Conservation (phyloP, 2,113 vertebrate species). For the Zosterops japonicus region DNA sequence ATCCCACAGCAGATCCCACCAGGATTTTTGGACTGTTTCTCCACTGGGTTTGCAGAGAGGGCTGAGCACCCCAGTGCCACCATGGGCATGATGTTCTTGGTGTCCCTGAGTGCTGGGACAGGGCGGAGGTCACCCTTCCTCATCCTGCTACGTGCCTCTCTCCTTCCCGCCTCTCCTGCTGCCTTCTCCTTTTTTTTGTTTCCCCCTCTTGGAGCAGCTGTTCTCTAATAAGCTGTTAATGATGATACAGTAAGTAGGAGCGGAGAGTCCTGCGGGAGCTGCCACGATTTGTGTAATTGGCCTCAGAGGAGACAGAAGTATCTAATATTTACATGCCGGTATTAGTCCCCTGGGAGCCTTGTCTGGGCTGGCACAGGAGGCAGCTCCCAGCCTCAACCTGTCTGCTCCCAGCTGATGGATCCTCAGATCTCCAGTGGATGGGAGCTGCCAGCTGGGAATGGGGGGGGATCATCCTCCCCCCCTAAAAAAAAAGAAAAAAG, state of each 20-base stretch:
- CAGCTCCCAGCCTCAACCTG: constrained; percentile 1
- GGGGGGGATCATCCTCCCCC: no score
- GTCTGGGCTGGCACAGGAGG: constrained; percentile 56
- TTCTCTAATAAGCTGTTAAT: constrained; percentile 82
- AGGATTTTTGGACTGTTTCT: rapidly evolving
- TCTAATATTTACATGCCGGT: constrained; percentile 79
- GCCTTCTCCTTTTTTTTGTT: background rate
- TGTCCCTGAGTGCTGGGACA: background rate
- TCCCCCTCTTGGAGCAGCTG: constrained; percentile 63
- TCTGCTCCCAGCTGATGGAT: background rate
- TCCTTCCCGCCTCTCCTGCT: background rate
- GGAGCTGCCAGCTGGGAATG: rapidly evolving
- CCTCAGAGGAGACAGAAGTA: constrained; percentile 78
- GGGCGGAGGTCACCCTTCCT: background rate
- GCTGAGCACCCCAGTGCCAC: rapidly evolving
- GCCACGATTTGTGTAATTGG: constrained; percentile 81
- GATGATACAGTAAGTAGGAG: constrained; percentile 78
- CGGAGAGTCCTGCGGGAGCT: constrained; percentile 72
- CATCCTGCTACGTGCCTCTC: rapidly evolving
- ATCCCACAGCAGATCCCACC: background rate
- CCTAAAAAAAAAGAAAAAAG: background rate
- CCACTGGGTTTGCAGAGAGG: background rate
- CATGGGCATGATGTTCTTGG: rapidly evolving
- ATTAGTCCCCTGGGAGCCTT: constrained; percentile 70
- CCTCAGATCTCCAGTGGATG: background rate